These are phyloP conservation scores for Thinocorus orbignyianus DNA, from an alignment of 2,113 vertebrate species.

Conservation along the genomic window DNA sequence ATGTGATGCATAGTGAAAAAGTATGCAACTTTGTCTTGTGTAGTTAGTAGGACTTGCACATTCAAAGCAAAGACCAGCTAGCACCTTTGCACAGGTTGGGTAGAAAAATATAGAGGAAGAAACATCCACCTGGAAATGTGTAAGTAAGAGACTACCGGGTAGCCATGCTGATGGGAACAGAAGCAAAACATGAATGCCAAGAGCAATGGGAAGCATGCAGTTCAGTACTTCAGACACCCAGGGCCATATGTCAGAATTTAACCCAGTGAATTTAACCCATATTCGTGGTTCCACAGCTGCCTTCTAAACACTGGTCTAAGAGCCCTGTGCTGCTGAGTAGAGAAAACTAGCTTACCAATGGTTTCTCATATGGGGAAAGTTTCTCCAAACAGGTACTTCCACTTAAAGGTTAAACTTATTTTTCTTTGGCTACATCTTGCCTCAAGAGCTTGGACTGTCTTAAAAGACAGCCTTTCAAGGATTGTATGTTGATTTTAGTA, in stretches of 20 bases:
- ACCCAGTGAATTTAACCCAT: background rate
- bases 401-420: background rate
- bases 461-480: background rate
- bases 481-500: background rate
- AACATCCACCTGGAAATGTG: background rate
- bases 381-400: background rate
- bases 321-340: background rate
- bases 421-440: background rate
- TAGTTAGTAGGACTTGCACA: background rate
- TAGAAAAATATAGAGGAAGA: background rate
- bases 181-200: background rate
- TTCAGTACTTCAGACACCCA: background rate
- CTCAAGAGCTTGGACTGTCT: background rate
- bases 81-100: background rate
- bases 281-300: background rate
- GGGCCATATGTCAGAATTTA: background rate
- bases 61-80: background rate
- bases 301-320: background rate
- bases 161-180: background rate
- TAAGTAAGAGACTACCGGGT: background rate
- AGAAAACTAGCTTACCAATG: background rate
- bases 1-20: background rate
- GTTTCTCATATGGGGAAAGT: background rate
- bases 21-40: fast-evolving
- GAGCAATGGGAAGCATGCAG: background rate